Percentiles rank a stretch among this genome's conserved stretches.
Conservation (phyloP, 23 tunicate genomes). For the Oikopleura vanhoeffeni region DNA sequence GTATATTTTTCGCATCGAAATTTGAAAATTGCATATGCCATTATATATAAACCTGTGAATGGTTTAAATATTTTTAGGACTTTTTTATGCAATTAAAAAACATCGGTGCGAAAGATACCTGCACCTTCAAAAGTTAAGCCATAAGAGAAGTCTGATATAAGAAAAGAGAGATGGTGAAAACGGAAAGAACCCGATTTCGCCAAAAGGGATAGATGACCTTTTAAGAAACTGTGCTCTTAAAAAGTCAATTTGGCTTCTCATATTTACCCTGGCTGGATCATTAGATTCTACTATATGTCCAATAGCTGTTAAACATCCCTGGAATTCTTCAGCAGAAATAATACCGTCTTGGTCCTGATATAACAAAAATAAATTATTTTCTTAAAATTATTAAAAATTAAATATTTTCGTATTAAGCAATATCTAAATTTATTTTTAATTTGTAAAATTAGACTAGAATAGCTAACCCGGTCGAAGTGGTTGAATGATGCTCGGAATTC, state of each 20-base stretch:
- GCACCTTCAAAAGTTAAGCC: too few species aligned
- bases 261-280: not conserved
- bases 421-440: not conserved
- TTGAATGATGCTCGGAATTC: slow-evolving; percentile 89
- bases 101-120: too few species aligned
- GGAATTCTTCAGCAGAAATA: slow-evolving; percentile 53
- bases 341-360: slow-evolving; percentile 66
- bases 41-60: too few species aligned
- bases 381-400: not conserved
- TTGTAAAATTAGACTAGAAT: not conserved
- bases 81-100: too few species aligned
- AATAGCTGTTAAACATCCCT: slow-evolving; percentile 69
- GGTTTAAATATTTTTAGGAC: too few species aligned
- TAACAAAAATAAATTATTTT: not conserved
- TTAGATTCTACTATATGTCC: slow-evolving; percentile 22
- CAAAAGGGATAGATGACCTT: too few species aligned
- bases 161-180: too few species aligned
- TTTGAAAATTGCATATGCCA: too few species aligned
- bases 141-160: too few species aligned
- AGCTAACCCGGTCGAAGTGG: slow-evolving; percentile 92
- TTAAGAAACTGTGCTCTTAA: too few species aligned
- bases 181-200: too few species aligned
- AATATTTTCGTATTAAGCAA: not conserved
- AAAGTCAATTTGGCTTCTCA: not conserved
- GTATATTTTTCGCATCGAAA: too few species aligned